Evolutionary conservation across 2,113 vertebrate species (phyloP).

Genomic region (Acanthisitta chloris): DNA sequence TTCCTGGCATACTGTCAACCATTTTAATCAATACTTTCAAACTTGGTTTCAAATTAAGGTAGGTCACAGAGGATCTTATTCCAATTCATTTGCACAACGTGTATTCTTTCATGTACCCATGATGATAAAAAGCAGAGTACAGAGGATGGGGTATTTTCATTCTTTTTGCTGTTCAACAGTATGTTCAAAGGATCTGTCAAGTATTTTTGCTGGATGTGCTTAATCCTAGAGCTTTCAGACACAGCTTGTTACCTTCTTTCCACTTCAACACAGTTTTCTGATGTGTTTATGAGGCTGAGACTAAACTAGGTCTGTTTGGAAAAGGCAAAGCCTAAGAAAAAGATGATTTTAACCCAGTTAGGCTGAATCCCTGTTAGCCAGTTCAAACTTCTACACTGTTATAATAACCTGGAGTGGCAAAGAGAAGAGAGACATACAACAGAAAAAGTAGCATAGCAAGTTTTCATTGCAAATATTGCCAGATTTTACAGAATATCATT

Average conservation of each 20-base stretch:
- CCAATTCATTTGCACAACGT: background rate
- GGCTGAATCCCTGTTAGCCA: background rate
- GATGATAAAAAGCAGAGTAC: background rate
- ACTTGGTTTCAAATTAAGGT: constrained; percentile 56
- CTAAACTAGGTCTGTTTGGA: constrained; percentile 55
- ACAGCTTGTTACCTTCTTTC: constrained; percentile 66
- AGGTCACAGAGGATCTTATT: constrained; percentile 1
- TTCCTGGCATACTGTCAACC: constrained; percentile 34
- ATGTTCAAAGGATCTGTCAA: constrained; percentile 48
- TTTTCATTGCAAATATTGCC: background rate
- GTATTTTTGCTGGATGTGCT: constrained; percentile 54
- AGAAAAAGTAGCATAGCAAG: background rate
- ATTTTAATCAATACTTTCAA: constrained; percentile 6
- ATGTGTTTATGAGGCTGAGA: constrained; percentile 53
- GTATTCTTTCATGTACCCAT: background rate
- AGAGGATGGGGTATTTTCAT: background rate
- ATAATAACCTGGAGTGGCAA: background rate
- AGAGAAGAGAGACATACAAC: background rate
- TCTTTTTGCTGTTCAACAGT: background rate
- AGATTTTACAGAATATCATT: background rate
- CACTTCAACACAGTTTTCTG: constrained; percentile 38
- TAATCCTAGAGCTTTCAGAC: constrained; percentile 68
- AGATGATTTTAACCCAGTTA: constrained; percentile 12
- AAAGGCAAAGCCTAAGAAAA: constrained; percentile 46
- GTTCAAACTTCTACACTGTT: background rate